A percentile compares a stretch with the other conserved stretches of the same genome.
Conservation (phyloP, 2,888 invertebrate genomes). For the Temnothorax unifasciatus region DNA sequence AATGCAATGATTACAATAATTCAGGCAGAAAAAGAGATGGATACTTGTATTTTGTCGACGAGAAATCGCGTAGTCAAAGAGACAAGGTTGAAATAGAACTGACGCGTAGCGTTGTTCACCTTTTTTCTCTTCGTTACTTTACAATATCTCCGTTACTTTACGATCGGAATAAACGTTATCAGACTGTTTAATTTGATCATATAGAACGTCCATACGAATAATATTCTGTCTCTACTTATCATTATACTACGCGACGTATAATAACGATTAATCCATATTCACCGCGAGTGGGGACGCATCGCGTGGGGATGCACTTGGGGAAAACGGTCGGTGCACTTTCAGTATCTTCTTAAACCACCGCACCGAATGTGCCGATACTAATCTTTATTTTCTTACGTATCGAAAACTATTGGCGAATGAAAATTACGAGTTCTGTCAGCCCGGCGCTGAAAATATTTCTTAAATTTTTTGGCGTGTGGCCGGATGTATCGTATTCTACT, state of each 20-base stretch:
- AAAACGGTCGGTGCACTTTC: neutral
- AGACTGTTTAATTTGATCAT: neutral
- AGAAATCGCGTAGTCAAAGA: too few relatives aligned
- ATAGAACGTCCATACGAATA: neutral
- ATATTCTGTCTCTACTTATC: neutral
- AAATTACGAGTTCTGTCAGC: constrained; percentile 25
- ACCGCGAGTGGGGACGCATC: neutral
- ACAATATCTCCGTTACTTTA: neutral
- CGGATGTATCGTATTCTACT: constrained; percentile 1
- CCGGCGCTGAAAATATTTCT: constrained; percentile 45
- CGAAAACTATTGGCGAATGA: constrained; percentile 7
- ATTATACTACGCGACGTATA: neutral
- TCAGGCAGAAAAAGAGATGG: too few relatives aligned
- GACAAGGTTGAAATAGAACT: too few relatives aligned
- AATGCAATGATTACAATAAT: too few relatives aligned
- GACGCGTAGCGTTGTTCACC: too few relatives aligned
- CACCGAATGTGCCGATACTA: too few relatives aligned
- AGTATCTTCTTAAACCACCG: neutral
- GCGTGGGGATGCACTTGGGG: neutral
- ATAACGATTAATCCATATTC: constrained; percentile 7
- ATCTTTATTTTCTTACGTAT: neutral
- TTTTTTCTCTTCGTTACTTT: too few relatives aligned
- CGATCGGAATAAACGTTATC: neutral
- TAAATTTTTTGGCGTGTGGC: constrained; percentile 56
- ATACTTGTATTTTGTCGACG: too few relatives aligned